Conservation (phyloP, 2,113 vertebrate genomes). For the Daubentonia madagascariensis region DNA sequence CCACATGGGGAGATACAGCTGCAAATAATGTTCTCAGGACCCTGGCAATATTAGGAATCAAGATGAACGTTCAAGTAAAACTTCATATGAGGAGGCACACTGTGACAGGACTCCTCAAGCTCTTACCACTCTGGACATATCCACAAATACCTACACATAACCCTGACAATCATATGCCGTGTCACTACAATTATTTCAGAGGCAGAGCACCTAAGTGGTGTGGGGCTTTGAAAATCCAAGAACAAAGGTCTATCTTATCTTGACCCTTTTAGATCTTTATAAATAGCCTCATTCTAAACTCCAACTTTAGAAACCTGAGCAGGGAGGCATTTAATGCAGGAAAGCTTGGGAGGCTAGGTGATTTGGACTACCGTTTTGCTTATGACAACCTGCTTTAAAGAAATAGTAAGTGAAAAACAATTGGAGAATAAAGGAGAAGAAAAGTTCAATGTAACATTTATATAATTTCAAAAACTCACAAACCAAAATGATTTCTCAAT, state of each 20-base stretch:
- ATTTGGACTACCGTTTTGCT: not conserved
- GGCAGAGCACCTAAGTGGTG: not conserved
- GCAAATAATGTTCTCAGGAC: constrained; percentile 92
- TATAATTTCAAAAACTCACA: not conserved
- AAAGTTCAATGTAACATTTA: not conserved
- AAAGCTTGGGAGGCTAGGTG: not conserved
- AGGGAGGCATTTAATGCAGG: not conserved
- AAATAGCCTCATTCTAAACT: not conserved
- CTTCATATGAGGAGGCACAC: not conserved
- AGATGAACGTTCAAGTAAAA: not conserved
- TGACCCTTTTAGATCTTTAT: not conserved
- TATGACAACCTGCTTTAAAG: not conserved
- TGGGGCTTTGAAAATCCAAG: not conserved
- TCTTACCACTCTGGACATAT: not conserved
- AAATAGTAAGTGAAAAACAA: not conserved
- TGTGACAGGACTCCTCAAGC: not conserved
- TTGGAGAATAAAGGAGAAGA: not conserved
- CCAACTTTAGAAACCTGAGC: not conserved
- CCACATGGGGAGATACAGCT: constrained; percentile 93
- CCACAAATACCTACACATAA: not conserved
- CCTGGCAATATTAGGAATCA: constrained; percentile 80
- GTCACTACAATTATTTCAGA: not conserved
- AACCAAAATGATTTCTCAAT: not conserved
- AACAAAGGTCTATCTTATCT: not conserved
- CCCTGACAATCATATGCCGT: not conserved